Conservation (phyloP, 1,140 invertebrate genomes). For the Drusus annulatus region DNA sequence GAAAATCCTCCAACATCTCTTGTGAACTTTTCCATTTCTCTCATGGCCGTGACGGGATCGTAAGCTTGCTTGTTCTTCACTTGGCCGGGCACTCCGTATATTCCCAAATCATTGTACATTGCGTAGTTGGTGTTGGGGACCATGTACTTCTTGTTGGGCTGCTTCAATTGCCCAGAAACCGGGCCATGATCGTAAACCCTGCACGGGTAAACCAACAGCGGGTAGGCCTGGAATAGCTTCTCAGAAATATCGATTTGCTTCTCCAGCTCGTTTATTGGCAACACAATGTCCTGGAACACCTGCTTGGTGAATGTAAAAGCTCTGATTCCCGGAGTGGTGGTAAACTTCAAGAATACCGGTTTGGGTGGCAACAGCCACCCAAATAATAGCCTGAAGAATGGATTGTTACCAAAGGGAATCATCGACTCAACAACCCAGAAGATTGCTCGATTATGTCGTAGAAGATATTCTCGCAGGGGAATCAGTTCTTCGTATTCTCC, state of each 20-base stretch:
- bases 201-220: conserved; percentile 88
- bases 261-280: conserved; percentile 80
- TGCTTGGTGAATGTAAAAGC: conserved; percentile 87
- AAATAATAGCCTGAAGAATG: conserved; percentile 80
- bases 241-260: conserved; percentile 79
- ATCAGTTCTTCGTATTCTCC: conserved; percentile 78
- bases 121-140: conserved; percentile 70
- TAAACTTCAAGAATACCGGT: conserved; percentile 86
- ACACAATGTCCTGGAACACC: conserved; percentile 87
- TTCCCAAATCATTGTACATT: conserved; percentile 86
- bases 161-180: conserved; percentile 78
- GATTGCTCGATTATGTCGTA: conserved; percentile 84
- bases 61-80: conserved; percentile 74
- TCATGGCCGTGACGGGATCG: conserved; percentile 68
- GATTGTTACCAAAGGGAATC: conserved; percentile 88
- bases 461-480: conserved; percentile 85
- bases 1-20: conserved; percentile 79
- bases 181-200: conserved; percentile 79
- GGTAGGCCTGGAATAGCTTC: conserved; percentile 81
- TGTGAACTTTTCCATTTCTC: conserved; percentile 70
- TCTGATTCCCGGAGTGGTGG: conserved; percentile 83
- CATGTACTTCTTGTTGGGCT: conserved; percentile 75
- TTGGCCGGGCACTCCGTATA: conserved; percentile 84
- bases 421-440: conserved; percentile 90
- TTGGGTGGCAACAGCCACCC: conserved; percentile 89